These are phyloP conservation scores for Cynoglossus semilaevis DNA, from an alignment of 2,113 vertebrate genomes.

Conservation along the genomic window DNA sequence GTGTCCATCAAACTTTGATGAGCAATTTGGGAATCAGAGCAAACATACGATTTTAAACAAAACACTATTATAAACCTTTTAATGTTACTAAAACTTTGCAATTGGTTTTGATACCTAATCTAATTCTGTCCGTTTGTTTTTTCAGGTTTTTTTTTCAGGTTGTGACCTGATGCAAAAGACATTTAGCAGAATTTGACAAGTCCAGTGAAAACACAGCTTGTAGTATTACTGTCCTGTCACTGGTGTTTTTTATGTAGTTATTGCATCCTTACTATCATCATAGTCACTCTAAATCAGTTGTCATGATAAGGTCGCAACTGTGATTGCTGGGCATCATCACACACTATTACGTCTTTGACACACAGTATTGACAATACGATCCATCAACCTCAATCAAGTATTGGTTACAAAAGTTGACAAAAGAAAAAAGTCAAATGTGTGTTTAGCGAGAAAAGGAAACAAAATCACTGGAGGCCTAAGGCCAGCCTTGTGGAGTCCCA, in stretches of 20 bases:
- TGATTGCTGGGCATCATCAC: conserved; percentile 22
- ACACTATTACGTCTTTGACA: conserved; percentile 4
- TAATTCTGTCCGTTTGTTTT: too few relatives aligned
- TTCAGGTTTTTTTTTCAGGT: too few relatives aligned
- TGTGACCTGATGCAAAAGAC: too few relatives aligned
- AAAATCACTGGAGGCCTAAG: conserved; percentile 80
- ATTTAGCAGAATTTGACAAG: neutral
- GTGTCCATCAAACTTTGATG: too few relatives aligned
- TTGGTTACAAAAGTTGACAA: neutral
- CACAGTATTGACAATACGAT: too few relatives aligned
- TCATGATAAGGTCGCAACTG: conserved; percentile 14
- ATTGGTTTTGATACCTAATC: too few relatives aligned
- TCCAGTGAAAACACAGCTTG: too few relatives aligned
- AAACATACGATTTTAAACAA: too few relatives aligned
- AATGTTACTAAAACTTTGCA: too few relatives aligned
- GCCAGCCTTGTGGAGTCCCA: conserved; percentile 45
- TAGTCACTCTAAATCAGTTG: conserved; percentile 29
- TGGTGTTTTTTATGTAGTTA: neutral
- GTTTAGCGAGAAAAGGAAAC: conserved; percentile 51
- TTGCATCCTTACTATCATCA: conserved; percentile 45
- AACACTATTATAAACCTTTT: too few relatives aligned
- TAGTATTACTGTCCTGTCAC: conserved; percentile 8
- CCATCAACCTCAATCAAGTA: conserved; percentile 2
- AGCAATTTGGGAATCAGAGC: too few relatives aligned
- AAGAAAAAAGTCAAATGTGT: conserved; percentile 23